Evolutionary conservation across 2,797 vertebrate genomes (phyloP), one percentile per base, ranked within the genome.

Genomic region (Xerus rutilus): DNA sequence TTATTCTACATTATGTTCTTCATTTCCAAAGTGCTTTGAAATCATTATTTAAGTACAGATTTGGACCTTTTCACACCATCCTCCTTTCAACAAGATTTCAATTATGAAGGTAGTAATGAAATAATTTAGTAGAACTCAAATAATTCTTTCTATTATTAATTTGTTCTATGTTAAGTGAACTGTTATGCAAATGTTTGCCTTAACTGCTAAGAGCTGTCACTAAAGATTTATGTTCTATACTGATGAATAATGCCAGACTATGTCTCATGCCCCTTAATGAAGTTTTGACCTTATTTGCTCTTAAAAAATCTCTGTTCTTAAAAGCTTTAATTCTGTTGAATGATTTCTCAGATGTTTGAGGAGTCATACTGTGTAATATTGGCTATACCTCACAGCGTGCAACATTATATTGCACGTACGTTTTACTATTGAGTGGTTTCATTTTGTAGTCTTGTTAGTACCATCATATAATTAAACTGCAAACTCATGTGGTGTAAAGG

Each of bases 251-350:
- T n/a, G 28, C 59, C 49, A 79, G 84, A 14, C 64, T 97, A 93
- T 95, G 74, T 91, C 93, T 86, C 39, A 2, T 83, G 96, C 67
- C 95, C 91, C 96, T 93, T 97, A 96, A 97, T 97, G 90, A 94
- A 96, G 96, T 97, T 97, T 97, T 97, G 97, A 97, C 97, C 96
- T 96, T 93, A 97, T 97, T 97, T 97, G 89, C 95, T 98, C 92
- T 89, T 92, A 98, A 96, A 93, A 96, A 92, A 89, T 93, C 84
- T 98, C 81, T 97, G 70, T 94, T 96, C 70, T 95, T 92, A 39
- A 96, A 96, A 95, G 94, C 97, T 98, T 30, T 93, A 97, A 96
- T 97, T 98, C 89, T 96, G 35, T 91, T 90, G 97, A 97, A 97
- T 81, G 89, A 96, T 98, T 96, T 98, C 67, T 94, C 91, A 64